phyloP scores from a whole-genome alignment of 2,888 invertebrate species.

The Cosmorhoe ocellata region DNA sequence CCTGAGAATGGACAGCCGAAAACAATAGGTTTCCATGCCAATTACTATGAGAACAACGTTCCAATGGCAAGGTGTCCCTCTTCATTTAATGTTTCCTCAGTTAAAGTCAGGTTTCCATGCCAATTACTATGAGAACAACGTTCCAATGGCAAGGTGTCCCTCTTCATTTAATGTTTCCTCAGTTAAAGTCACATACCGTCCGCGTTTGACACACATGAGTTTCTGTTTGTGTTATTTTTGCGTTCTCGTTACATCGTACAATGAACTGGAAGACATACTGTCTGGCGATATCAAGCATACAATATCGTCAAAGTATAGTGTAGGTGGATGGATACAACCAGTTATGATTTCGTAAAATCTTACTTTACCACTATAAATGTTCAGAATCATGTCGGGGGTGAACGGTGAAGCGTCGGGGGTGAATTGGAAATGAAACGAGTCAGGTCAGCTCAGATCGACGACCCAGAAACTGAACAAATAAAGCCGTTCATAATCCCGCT shows the following conservation, averaged over 20 bases:
- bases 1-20: background rate
- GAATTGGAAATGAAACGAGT: constrained; percentile 45
- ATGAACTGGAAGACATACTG: constrained; percentile 62
- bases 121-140: constrained; percentile 11
- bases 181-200: constrained; percentile 25
- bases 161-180: constrained; percentile 31
- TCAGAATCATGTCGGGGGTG: too few relatives aligned
- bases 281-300: constrained; percentile 40
- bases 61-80: constrained; percentile 14
- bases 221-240: constrained; percentile 59
- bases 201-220: constrained; percentile 52
- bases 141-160: constrained; percentile 13
- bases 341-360: too few relatives aligned
- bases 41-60: constrained; percentile 11
- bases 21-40: constrained; percentile 14
- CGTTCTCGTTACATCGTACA: constrained; percentile 50
- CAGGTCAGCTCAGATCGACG: constrained; percentile 70
- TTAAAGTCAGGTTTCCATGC: constrained; percentile 4
- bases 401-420: background rate
- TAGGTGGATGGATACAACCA: too few relatives aligned
- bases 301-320: constrained; percentile 6
- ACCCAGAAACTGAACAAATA: constrained; percentile 63
- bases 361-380: too few relatives aligned
- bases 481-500: constrained; percentile 51
- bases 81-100: constrained; percentile 30